Evolutionary conservation across 2,113 vertebrate species (phyloP), one percentile per base, ranked within the genome.

Genomic region (Spermophilus dauricus): DNA sequence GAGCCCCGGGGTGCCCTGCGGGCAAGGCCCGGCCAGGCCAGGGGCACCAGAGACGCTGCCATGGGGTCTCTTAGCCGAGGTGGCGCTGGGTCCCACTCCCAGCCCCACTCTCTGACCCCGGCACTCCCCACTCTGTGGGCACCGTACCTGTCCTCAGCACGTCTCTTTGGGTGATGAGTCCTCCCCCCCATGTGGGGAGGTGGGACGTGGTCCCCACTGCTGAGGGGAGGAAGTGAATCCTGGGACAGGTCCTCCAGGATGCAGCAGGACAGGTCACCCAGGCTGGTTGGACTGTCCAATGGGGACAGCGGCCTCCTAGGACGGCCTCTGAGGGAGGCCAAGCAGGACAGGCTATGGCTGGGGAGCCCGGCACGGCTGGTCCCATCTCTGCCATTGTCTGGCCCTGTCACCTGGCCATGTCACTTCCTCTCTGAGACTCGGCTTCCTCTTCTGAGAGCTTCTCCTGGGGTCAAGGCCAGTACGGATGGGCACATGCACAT

Each of bases 41-140:
- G 92, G 26, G 32, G 8, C 22, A 39, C 34, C 45, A 8, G 20
- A 14, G 12, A 8, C 12, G 20, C 45, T 45, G 45, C 8, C 45
- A 51, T 73, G 18, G 26, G 26, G 30, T 14, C 65, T 26, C 28
- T 16, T 42, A 0, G 30, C 61, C 48, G 75, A 26, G 12, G n/a
- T 67, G 42, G 8, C 10, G 7, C 32, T 4, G 8, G n/a, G 0
- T 1, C 8, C 16, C 22, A 4, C 4, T 8, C 11, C 22, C 0
- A 17, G 4, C 10, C 51, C 2, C 4, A 69, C 4, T 5, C 56
- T 75, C 91, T 1, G 12, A 13, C 65, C 17, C 1, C 1, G 12
- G 45, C 28, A 32, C 2, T 0, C 13, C 80, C 56, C 48, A 51
- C 48, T 58, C 17, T 0, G 45, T 26, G 37, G 56, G 37, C 6